Evolutionary conservation across 2,888 invertebrate genomes (phyloP), one percentile per base, ranked within the genome.

Genomic region (Palloptera scutellata): DNA sequence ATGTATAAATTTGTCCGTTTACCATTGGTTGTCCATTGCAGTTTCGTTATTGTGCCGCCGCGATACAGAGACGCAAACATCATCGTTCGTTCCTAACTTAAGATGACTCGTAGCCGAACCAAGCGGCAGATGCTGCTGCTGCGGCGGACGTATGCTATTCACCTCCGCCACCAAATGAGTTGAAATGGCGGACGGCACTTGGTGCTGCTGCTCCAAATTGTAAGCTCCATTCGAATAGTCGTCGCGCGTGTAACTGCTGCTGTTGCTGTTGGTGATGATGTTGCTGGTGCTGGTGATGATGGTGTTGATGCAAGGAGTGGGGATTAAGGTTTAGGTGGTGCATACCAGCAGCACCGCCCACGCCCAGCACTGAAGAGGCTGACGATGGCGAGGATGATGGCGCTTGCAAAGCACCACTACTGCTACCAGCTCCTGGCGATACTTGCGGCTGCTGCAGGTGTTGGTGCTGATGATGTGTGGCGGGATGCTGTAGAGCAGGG

Each of bases 261-360:
- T 85, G 85, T 73, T 85, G 85, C 78, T 85, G 85, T 75, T 84
- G 85, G 67, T 84, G 85, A 64, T 84, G 85, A 61, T 84, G 85
- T 66, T 85, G 85, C 74, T 84, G 84, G 70, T 83, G 85, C 69
- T 83, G 84, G 69, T 84, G 83, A 54, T 82, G 83, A 62, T 83
- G 82, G 57, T 80, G 84, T 73, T 81, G 84, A 70, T 83, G 83
- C 71, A 83, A 76, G 62, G 83, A 81, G 63, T 84, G 85, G 68
- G 83, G 84, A 73, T 84, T 83, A 70, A 84, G 74, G 64, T 84
- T 84, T 30, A 84, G 75, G 57, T 83, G 83, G 73, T 85, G 85
- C 53, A 83, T 77, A 17, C 75, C 67, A 48, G 76, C 76, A 43
- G 76, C 74, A 30, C 75, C 77, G 55, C 75, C 73, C 57, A 74